Evolutionary conservation across 2,888 invertebrate genomes (phyloP), one percentile per base, ranked within the genome.

Genomic region (Athetis lepigone): DNA sequence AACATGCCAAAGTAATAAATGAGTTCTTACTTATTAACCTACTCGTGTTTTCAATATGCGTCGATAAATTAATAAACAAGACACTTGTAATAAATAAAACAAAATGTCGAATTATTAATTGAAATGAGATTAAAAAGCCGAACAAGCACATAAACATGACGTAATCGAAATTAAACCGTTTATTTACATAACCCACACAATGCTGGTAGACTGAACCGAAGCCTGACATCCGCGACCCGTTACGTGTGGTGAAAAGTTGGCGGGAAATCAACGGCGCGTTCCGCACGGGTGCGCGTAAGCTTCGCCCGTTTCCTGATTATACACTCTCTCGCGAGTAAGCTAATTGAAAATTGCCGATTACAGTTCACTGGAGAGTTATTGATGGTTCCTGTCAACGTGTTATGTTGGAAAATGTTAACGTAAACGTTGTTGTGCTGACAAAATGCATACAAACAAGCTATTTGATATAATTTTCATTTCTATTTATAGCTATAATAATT

Each of bases 291-390:
- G 83, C 85, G 69, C 76, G 57, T 64, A 78, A 76, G 49, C 80
- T 56, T 66, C 68, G 55, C 74, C 49, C 18, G 72, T 79, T 90
- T 89, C 90, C 89, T 88, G 76, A 86, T 89, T 88, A 84, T 78
- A 77, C 70, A 63, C 70, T 81, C 52, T 66, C 70, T 66, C 64
- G 76, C 79, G 64, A 79, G 81, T 81, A 82, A 86, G 77, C 77
- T 67, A 59, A 69, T 72, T 74, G 65, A 76, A 77, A 75, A 79
- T 67, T 60, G 65, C 43, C 60, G 62, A 67, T 52, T 65, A 67
- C 63, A 61, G 39, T 58, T 61, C 36, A 65, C 49, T 66, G 27
- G 37, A 46, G 40, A 25, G n/a, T 55, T 50, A 67, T 56, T 21
- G 27, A 58, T 13, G n/a, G 36, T 23, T 18, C 11, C 42, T 51